These are phyloP conservation scores for Biston betularia DNA, from an alignment of 2,888 invertebrate genomes.

Conservation along the genomic window DNA sequence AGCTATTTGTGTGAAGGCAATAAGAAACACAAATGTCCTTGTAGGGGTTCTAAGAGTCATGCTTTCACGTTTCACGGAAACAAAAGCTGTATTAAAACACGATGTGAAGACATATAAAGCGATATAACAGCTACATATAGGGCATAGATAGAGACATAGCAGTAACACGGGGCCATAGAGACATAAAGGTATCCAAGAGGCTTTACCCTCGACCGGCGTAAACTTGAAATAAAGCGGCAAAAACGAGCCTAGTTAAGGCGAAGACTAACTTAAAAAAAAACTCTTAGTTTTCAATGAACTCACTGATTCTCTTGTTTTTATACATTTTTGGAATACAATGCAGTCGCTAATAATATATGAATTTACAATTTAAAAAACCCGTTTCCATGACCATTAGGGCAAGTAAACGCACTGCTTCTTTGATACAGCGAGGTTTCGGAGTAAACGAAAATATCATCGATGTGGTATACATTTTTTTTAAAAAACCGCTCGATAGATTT, in stretches of 20 bases:
- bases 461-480: too few species aligned
- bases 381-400: too few species aligned
- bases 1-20: neutral
- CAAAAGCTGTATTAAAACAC: neutral
- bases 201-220: slow-evolving; percentile 8
- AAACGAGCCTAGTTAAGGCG: slow-evolving; percentile 16
- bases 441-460: too few species aligned
- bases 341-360: too few species aligned
- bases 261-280: neutral
- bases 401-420: too few species aligned
- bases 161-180: neutral
- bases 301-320: too few species aligned
- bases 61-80: neutral
- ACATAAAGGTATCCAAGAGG: slow-evolving; percentile 14
- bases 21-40: neutral
- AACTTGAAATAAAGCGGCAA: slow-evolving; percentile 17
- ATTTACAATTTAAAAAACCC: too few species aligned
- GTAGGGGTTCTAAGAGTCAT: too few species aligned
- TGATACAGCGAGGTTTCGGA: too few species aligned
- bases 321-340: too few species aligned
- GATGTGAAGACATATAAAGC: neutral
- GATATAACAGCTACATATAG: neutral
- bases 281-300: neutral
- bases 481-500: too few species aligned
- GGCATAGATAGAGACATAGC: neutral